Conservation (phyloP, 2,888 invertebrate genomes). For the Unio pictorum region DNA sequence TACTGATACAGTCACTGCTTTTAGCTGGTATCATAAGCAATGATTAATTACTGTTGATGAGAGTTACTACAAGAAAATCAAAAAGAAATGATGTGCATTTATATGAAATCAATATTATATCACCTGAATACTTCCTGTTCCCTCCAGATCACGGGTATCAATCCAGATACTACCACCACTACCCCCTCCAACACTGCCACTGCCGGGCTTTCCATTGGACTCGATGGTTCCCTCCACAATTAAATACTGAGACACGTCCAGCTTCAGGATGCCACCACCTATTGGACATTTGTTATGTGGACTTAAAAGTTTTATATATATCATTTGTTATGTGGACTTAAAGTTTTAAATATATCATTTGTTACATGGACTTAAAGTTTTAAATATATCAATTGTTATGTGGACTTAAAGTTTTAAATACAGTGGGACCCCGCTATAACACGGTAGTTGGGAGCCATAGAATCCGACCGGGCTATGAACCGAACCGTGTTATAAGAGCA, state of each 20-base stretch:
- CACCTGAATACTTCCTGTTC: conserved; percentile 48
- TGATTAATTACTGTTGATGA: too few species aligned
- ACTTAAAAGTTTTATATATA: too few species aligned
- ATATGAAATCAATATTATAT: not conserved
- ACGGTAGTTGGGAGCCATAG: too few species aligned
- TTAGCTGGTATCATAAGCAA: too few species aligned
- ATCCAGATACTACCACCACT: conserved; percentile 52
- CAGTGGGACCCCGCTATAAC: too few species aligned
- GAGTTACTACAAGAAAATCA: not conserved
- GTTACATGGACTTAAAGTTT: not conserved
- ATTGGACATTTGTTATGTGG: not conserved
- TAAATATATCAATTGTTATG: not conserved
- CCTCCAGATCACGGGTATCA: conserved; percentile 38
- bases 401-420: not conserved
- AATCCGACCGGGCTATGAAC: too few species aligned
- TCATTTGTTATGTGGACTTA: not conserved
- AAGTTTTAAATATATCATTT: not conserved
- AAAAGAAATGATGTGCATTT: too few species aligned
- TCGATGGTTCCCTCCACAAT: conserved; percentile 47
- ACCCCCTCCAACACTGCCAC: conserved; percentile 36
- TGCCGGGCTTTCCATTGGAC: conserved; percentile 36
- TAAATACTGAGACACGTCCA: conserved; percentile 28
- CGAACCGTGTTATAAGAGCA: too few species aligned
- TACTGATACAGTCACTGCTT: too few species aligned
- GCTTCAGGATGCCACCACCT: conserved; percentile 51